Conservation (phyloP, 2,888 invertebrate genomes). For the Dryobota labecula region DNA sequence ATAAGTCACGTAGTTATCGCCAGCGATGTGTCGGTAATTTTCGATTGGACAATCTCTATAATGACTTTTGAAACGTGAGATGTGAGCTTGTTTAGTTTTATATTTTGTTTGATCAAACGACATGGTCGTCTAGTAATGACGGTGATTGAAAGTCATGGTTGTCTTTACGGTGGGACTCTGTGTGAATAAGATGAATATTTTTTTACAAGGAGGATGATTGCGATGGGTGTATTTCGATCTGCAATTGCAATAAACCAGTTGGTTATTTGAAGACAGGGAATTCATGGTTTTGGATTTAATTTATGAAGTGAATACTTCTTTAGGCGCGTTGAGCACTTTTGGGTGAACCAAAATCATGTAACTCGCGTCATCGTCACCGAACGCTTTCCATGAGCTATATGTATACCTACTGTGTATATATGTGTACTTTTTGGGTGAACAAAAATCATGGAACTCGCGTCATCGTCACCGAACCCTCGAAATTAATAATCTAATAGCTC, state of each 20-base stretch:
- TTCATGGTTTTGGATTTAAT: no score
- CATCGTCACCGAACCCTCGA: no score
- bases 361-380: no score
- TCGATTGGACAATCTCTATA: constrained; percentile 71
- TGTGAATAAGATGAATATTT: not conserved
- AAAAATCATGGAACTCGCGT: no score
- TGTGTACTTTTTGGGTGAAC: no score
- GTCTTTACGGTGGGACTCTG: not conserved
- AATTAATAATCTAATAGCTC: no score
- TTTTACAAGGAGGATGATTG: not conserved
- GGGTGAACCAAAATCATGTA: no score
- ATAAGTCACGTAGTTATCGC: constrained; percentile 78
- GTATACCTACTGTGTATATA: no score
- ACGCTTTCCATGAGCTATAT: no score
- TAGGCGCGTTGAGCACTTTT: no score
- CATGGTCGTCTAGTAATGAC: constrained; percentile 36
- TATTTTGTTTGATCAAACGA: constrained; percentile 61
- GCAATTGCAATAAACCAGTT: not conserved
- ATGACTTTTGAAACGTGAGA: constrained; percentile 70
- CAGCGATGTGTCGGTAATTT: constrained; percentile 70
- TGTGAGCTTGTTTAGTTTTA: constrained; percentile 54
- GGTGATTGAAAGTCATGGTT: constrained; percentile 49
- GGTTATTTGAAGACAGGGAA: not conserved
- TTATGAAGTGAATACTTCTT: no score
- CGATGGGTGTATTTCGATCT: no score